Conservation (phyloP, 2,888 invertebrate species). For the Amphimallon solstitiale region DNA sequence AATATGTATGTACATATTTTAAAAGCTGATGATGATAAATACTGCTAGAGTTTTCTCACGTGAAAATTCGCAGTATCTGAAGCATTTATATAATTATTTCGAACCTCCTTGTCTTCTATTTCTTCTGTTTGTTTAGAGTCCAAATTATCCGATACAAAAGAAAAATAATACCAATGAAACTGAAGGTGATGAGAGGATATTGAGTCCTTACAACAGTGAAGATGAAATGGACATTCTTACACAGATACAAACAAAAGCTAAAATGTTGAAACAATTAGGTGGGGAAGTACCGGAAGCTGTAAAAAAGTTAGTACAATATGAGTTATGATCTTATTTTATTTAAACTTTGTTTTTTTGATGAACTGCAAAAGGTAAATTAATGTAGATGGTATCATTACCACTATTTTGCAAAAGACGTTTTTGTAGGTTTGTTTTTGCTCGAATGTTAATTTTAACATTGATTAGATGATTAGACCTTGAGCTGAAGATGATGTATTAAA, state of each 20-base stretch:
- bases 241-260: conserved; percentile 62
- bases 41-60: conserved; percentile 60
- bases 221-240: conserved; percentile 61
- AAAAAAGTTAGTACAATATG: conserved; percentile 51
- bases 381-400: no score
- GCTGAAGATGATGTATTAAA: no score
- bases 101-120: background rate
- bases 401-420: no score
- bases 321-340: conserved; percentile 39
- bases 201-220: conserved; percentile 48
- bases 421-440: no score
- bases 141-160: background rate
- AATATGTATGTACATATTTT: conserved; percentile 43
- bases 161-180: conserved; percentile 1
- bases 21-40: conserved; percentile 57
- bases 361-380: no score
- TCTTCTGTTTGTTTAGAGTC: background rate
- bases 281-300: conserved; percentile 59
- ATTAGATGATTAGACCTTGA: no score
- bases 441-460: no score
- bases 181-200: conserved; percentile 6
- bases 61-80: conserved; percentile 61
- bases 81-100: conserved; percentile 37
- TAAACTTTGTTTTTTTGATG: no score
- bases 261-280: conserved; percentile 61